Evolutionary conservation across 2,113 vertebrate species (phyloP).

Genomic region (Neotragus moschatus): DNA sequence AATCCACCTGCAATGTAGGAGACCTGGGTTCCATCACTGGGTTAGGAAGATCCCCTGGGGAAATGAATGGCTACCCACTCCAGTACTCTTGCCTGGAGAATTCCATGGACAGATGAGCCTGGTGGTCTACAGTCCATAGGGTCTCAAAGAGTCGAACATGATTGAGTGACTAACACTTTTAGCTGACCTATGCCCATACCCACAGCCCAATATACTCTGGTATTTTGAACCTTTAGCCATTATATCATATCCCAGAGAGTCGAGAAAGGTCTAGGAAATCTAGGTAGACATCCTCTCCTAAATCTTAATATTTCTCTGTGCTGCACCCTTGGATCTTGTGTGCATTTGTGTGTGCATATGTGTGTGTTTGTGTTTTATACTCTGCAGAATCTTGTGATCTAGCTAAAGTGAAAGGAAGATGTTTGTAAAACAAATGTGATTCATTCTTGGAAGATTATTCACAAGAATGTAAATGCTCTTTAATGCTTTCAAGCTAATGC

Average conservation of each 20-base stretch:
- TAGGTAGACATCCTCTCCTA: neutral
- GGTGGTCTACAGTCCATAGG: neutral
- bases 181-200: neutral
- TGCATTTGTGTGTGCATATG: neutral
- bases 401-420: neutral
- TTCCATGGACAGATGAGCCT: neutral
- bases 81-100: neutral
- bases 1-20: neutral
- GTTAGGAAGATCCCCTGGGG: neutral
- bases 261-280: neutral
- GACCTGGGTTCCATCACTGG: neutral
- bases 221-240: neutral
- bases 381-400: neutral
- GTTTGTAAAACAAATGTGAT: neutral
- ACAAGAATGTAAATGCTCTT: neutral
- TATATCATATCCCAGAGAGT: neutral
- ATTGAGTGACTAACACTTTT: neutral
- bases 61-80: neutral
- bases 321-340: neutral
- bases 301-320: neutral
- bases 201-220: neutral
- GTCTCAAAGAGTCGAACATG: neutral
- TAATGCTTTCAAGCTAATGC: neutral
- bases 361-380: neutral
- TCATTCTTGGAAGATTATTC: neutral